Base-by-base conservation (phyloP, 2,888 invertebrate genomes). In the Rhorus exstirpatorius region DNA sequence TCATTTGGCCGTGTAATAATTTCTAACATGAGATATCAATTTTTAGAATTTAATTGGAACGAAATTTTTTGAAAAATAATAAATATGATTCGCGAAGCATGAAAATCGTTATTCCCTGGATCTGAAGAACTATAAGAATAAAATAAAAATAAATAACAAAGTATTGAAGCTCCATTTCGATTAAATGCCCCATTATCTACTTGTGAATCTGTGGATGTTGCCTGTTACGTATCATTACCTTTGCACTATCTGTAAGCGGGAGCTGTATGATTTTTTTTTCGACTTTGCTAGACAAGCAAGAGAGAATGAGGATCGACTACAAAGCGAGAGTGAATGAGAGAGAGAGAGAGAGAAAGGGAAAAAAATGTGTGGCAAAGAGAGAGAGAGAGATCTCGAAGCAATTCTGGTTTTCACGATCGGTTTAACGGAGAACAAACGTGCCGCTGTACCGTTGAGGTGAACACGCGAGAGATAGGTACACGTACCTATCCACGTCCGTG, bases 381-480 rank as follows among this genome's bases (percentile, higher is more conserved):
- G 58, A 60, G 60, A 51, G 51, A 46, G 8, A 63, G 72, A 81
- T 77, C 67, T 44, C 31, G 63, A 51, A 75, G 61, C 74, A 74
- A 75, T 81, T 70, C 60, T 31, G 63, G 75, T 58, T 67, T 75
- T 58, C 51, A 75, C 70, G 79, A 82, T 82, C 82, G 79, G 71
- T 82, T 82, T 75, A 82, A 63, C 71, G 63, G 65, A 83, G 84
- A 83, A 85, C 85, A 85, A 85, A 85, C 81, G 85, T 65, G 85
- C 85, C 85, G 85, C 85, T 77, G 72, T 44, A 75, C 51, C 70
- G 81, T 71, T 77, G 61, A 81, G 74, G 75, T 79, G 79, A 80
- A 81, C 85, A 79, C 86, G 86, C 85, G 83, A 85, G 77, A 85
- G 81, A 83, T 85, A 82, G 83, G 83, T 83, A 85, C 79, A 68